Conservation (phyloP, 2,888 invertebrate species). For the Drosophila cognata region DNA sequence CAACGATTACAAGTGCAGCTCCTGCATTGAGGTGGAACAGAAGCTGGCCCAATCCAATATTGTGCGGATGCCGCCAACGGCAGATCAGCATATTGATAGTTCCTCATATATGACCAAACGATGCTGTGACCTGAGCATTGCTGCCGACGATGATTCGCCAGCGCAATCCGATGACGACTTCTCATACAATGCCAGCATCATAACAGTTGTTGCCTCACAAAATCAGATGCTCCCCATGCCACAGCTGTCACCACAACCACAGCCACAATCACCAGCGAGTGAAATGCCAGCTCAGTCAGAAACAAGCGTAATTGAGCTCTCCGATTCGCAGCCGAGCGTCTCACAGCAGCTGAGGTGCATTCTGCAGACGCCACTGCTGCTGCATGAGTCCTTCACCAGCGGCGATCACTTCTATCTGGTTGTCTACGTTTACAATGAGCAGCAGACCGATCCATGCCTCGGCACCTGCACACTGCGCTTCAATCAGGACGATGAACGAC, state of each 20-base stretch:
- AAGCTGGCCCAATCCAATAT: background rate
- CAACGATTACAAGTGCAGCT: constrained; percentile 59
- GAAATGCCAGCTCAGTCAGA: background rate
- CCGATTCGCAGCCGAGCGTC: constrained; percentile 15
- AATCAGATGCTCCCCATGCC: background rate
- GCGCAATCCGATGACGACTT: constrained; percentile 32
- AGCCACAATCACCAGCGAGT: no score
- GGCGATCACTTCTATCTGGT: constrained; percentile 40
- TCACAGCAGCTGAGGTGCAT: background rate
- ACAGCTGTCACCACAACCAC: background rate
- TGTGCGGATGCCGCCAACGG: background rate
- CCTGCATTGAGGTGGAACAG: constrained; percentile 49
- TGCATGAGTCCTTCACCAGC: constrained; percentile 26
- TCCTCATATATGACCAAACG: constrained; percentile 41
- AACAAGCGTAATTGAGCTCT: constrained; percentile 20
- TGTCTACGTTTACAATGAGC: constrained; percentile 48
- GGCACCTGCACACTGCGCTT: constrained; percentile 60
- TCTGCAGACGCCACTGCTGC: constrained; percentile 18
- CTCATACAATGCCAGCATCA: background rate
- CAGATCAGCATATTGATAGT: constrained; percentile 6
- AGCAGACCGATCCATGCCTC: background rate
- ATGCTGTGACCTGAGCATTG: background rate
- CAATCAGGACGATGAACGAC: constrained; percentile 33
- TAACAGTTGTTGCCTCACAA: constrained; percentile 37
- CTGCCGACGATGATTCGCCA: constrained; percentile 11